Evolutionary conservation across 1,140 invertebrate genomes (phyloP).

Genomic region (Microplitis mediator): DNA sequence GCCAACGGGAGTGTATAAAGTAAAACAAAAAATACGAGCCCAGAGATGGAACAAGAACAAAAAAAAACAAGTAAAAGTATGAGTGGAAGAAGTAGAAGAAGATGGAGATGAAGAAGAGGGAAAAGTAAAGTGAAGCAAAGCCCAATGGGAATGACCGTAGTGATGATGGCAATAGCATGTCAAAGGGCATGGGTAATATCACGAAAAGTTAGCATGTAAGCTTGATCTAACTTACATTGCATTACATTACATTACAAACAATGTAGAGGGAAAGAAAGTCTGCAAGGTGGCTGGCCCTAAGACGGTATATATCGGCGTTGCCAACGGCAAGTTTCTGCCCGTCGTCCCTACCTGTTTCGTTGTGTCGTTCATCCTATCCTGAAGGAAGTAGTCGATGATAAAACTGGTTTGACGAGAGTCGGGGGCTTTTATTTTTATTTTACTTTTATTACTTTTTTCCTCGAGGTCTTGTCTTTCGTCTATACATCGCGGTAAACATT

Average conservation of each 20-base stretch:
- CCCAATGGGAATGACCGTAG: too few relatives aligned
- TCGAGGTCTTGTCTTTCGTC: background rate
- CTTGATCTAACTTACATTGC: too few relatives aligned
- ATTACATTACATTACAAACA: background rate
- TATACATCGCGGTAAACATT: background rate
- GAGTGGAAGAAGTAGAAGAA: too few relatives aligned
- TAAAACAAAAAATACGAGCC: too few relatives aligned
- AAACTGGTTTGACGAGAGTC: conserved; percentile 62
- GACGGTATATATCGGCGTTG: background rate
- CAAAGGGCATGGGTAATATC: too few relatives aligned
- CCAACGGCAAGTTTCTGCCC: conserved; percentile 7
- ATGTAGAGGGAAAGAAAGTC: background rate
- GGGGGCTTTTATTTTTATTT: conserved; percentile 39
- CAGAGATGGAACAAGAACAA: too few relatives aligned
- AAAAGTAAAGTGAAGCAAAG: too few relatives aligned
- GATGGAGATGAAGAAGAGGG: too few relatives aligned
- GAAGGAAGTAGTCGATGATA: conserved; percentile 58
- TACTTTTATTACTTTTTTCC: conserved; percentile 33
- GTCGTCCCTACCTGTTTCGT: conserved; percentile 31
- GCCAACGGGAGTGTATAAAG: too few relatives aligned
- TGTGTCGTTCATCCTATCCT: conserved; percentile 51
- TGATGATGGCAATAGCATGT: too few relatives aligned
- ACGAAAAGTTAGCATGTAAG: too few relatives aligned
- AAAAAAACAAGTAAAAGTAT: too few relatives aligned
- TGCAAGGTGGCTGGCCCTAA: conserved; percentile 9